Evolutionary conservation across 2,888 invertebrate genomes (phyloP).

Genomic region (Ernsta delagoae): DNA sequence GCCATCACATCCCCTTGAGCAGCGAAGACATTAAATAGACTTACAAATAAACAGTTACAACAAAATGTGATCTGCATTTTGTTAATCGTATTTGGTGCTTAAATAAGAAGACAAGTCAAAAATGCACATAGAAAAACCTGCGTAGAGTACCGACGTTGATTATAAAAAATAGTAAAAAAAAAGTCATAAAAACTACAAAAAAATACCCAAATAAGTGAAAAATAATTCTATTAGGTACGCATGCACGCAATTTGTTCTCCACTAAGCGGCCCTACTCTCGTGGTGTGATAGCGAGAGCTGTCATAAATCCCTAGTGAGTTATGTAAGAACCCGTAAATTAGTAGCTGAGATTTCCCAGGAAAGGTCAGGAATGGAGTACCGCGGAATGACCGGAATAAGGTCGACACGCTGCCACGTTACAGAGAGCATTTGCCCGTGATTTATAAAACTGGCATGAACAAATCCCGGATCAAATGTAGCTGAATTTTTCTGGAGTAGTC

Average conservation of each 20-base stretch:
- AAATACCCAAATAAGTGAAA: too few relatives aligned
- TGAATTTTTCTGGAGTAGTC: background rate
- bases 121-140: too few relatives aligned
- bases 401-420: slow-evolving; percentile 5
- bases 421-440: slow-evolving; percentile 6
- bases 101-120: too few relatives aligned
- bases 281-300: background rate
- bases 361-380: slow-evolving; percentile 14
- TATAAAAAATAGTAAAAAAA: too few relatives aligned
- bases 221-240: background rate
- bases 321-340: slow-evolving; percentile 29
- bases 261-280: background rate
- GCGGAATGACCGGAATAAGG: slow-evolving; percentile 16
- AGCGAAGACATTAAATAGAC: background rate
- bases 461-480: slow-evolving; percentile 8
- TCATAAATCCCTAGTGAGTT: slow-evolving; percentile 30
- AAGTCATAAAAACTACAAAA: too few relatives aligned
- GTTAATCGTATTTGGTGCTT: too few relatives aligned
- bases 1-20: slow-evolving; percentile 44
- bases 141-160: too few relatives aligned
- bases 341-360: slow-evolving; percentile 12
- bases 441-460: slow-evolving; percentile 13
- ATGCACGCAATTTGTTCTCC: background rate
- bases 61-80: too few relatives aligned
- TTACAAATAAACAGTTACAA: too few relatives aligned